phyloP scores from a whole-genome alignment of 2,797 vertebrate species.

The Alca torda region DNA sequence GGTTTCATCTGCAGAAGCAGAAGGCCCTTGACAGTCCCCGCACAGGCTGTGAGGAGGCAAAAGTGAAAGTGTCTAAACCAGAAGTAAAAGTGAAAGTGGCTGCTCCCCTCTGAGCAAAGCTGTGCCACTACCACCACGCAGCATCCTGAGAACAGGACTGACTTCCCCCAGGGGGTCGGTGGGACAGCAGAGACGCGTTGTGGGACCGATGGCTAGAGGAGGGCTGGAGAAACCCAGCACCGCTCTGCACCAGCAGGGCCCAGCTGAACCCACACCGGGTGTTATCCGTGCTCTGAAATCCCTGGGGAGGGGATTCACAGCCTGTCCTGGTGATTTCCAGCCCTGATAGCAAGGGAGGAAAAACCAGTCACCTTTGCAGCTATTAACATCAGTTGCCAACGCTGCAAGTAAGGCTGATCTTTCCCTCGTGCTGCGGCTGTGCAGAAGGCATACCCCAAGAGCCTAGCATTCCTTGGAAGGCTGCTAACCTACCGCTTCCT shows the following conservation, averaged over 20 bases:
- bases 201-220: rapidly evolving
- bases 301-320: not conserved
- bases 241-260: not conserved
- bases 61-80: constrained; percentile 20
- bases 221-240: not conserved
- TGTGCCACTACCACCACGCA: not conserved
- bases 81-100: constrained; percentile 25
- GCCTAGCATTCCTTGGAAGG: not conserved
- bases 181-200: rapidly evolving
- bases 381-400: rapidly evolving
- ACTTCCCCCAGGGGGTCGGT: rapidly evolving
- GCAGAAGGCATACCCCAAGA: not conserved
- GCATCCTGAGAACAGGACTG: not conserved
- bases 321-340: not conserved
- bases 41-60: not conserved
- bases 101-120: rapidly evolving
- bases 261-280: not conserved
- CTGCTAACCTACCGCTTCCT: not conserved
- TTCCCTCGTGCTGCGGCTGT: rapidly evolving
- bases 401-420: not conserved
- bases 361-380: rapidly evolving
- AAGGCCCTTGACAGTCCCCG: not conserved
- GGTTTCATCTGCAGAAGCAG: not conserved
- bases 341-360: rapidly evolving
- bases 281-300: not conserved